Percentiles rank a stretch among this genome's conserved stretches.
These are phyloP conservation scores for Selene dorsalis DNA, from an alignment of 2,797 vertebrate species.

Conservation along the genomic window DNA sequence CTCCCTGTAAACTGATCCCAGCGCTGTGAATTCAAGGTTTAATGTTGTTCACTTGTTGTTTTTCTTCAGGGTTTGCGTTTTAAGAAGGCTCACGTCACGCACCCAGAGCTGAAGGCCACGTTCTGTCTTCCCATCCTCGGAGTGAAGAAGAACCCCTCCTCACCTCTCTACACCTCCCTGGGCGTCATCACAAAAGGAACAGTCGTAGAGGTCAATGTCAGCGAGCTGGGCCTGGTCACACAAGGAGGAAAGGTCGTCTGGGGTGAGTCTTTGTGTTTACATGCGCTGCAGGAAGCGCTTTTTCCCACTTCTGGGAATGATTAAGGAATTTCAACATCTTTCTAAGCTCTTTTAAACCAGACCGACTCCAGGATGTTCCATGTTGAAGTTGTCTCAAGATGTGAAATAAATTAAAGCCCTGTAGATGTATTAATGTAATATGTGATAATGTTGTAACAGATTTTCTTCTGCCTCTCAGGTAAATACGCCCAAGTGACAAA, in stretches of 20 bases:
- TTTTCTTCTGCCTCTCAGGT: constrained; percentile 78
- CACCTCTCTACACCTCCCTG: constrained; percentile 93
- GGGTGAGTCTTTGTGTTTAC: constrained; percentile 84
- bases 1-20: neutral
- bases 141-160: constrained; percentile 98
- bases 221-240: constrained; percentile 96
- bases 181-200: constrained; percentile 99
- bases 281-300: too few relatives aligned
- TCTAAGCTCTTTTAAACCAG: too few relatives aligned
- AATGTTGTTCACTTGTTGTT: neutral
- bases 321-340: too few relatives aligned
- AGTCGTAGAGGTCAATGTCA: constrained; percentile 95
- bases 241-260: constrained; percentile 99
- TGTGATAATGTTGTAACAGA: constrained; percentile 1
- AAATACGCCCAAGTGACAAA: constrained; percentile 99
- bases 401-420: neutral
- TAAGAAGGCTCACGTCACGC: constrained; percentile 99
- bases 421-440: neutral
- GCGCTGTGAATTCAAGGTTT: neutral
- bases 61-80: constrained; percentile 92
- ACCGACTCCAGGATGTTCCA: too few relatives aligned
- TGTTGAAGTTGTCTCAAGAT: neutral
- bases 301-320: neutral
- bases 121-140: constrained; percentile 98
- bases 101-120: constrained; percentile 98